Evolutionary conservation across 2,888 invertebrate species (phyloP), one percentile per base, ranked within the genome.

Genomic region (Ophion slaviceki): DNA sequence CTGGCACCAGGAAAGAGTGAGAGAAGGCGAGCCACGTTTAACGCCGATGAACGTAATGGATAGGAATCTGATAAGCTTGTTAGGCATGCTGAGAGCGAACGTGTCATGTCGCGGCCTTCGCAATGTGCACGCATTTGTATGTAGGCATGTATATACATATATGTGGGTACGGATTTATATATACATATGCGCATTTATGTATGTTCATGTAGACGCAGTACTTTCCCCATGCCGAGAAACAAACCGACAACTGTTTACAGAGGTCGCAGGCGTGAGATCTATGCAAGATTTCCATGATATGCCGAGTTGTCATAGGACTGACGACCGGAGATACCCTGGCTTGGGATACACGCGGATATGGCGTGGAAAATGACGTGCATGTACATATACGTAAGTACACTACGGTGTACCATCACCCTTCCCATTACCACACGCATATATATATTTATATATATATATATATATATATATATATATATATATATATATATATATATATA

Each of bases 261-360:
- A 90, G 92, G 91, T 92, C 92, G 90, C 84, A 89, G 89, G 89
- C 92, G 92, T 92, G 92, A 92, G 92, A 92, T 92, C 92, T 92
- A 92, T 92, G 91, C 92, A 91, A 92, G 92, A 92, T 92, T 87
- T 85, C 78, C 78, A 61, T 82, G 91, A 92, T 92, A 91, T 89
- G 89, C 90, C 88, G 85, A 83, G 87, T 89, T 91, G 92, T 91
- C 91, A 89, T 89, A 89, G 87, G 80, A 79, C 83, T 85, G 81
- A 72, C 78, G 78, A 81, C 70, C 68, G 64, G 74, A 71, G 53
- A 64, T 71, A 79, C 24, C 6, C 47, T 17, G 61, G 67, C 61
- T 78, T 59, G 32, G 64, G 85, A 86, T 78, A 81, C 78, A 75
- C 80, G 80, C 68, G 80, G 80, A 87, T 86, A 86, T 70, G 57